Base-by-base conservation (phyloP, 1,140 invertebrate genomes). In the Listronotus bonariensis region DNA sequence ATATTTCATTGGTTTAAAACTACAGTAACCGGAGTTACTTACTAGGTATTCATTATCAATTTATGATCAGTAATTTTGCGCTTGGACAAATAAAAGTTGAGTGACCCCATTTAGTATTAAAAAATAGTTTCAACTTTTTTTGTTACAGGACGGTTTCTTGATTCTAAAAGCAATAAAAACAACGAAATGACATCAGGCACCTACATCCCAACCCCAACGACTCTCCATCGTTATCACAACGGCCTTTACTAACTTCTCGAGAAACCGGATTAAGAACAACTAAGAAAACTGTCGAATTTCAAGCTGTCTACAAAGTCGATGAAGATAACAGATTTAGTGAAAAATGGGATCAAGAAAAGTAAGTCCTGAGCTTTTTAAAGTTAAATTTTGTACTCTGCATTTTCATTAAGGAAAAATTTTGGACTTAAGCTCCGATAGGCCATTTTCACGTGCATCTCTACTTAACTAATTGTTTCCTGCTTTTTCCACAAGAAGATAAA, bases 111-210 rank as follows among this genome's bases (percentile, higher is more conserved):
- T n/a, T n/a, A n/a, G n/a, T n/a, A n/a, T n/a, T n/a, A n/a, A n/a
- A n/a, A n/a, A n/a, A n/a, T n/a, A n/a, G n/a, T n/a, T n/a, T n/a
- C n/a, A n/a, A n/a, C n/a, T 36, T 36, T 36, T 54, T 56, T 64
- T n/a, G 9, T 57, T 49, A 14, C 53, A 64, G 62, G n/a, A 40
- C 43, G 8, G 26, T 49, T 49, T 56, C 45, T 64, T 56, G 38
- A 62, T 49, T 60, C 12, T 36, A 46, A 48, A 58, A 49, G 45
- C 18, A 61, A 54, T 53, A 58, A 53, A 41, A 57, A 17, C 52
- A 49, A 32, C 34, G 56, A 62, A 65, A 76, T 76, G 74, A 77
- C 76, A 56, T 74, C 74, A 38, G 74, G 73, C 54, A 75, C 74
- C n/a, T 18, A 69, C 69, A 36, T 71, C 74, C 75, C 31, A 71